Evolutionary conservation across 2,113 vertebrate species (phyloP).

Genomic region (Clarias macrocephalus): DNA sequence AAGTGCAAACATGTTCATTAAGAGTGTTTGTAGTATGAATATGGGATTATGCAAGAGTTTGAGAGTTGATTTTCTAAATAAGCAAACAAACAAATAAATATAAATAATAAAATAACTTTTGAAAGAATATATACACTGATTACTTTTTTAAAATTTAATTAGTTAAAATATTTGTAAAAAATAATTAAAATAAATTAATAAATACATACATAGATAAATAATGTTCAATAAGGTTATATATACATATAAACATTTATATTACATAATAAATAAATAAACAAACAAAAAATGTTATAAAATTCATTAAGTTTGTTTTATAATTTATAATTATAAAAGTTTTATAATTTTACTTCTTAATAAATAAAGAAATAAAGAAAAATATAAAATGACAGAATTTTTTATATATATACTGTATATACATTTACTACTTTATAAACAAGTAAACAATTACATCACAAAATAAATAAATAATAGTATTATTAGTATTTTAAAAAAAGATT

Average conservation of each 20-base stretch:
- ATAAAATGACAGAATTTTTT: not conserved
- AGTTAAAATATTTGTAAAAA: not conserved
- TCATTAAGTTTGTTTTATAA: too few species aligned
- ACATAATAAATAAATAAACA: not conserved
- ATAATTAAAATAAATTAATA: not conserved
- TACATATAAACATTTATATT: not conserved
- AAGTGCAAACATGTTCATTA: not conserved
- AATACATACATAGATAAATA: not conserved
- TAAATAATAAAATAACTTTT: too few species aligned
- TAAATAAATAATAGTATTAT: not conserved
- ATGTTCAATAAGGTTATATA: not conserved
- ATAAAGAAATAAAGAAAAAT: not conserved
- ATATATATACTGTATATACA: too few species aligned
- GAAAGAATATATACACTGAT: too few species aligned
- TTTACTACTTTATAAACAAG: not conserved
- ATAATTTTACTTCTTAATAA: not conserved
- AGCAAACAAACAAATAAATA: not conserved
- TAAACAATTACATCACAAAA: not conserved
- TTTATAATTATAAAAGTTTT: not conserved
- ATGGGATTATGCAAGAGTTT: not conserved
- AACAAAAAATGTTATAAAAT: not conserved
- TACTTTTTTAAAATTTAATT: not conserved
- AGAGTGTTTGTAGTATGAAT: not conserved
- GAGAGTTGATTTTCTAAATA: not conserved
- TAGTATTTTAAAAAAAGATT: not conserved